Base-by-base conservation (phyloP, 2,113 vertebrate genomes). In the Etheostoma spectabile region DNA sequence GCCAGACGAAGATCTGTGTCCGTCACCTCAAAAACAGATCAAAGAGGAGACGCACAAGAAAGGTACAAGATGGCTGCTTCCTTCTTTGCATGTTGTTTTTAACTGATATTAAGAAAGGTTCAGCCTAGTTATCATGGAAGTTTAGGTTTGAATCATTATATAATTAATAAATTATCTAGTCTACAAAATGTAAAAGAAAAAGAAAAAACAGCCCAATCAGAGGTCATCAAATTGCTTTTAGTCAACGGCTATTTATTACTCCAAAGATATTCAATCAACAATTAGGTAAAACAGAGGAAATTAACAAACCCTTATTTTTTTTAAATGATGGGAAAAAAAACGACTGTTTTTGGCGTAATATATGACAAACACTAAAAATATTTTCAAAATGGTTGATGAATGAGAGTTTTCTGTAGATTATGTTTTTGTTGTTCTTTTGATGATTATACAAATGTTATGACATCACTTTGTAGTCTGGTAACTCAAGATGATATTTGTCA, bases 31-130 rank as follows among this genome's bases (percentile, higher is more conserved):
- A 64, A 99, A 99, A 87, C 97, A 97, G 94, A 95, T 97, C 86
- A 99, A 97, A 95, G 97, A 97, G 92, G 97, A 97, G 88, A 93
- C 92, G 38, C 91, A 95, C 72, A 99, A 97, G 88, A 96, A 95
- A 97, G 98, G 98, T 99, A 66, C 2, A 10, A 15, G 22, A 48
- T 1, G 59, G 21, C 42, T 1, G 22, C 5, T 15, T 49, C 15
- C 11, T 57, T 38, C 10, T 13, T 5, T n/a, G 12, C 12, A 10
- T 35, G 1, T 52, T 7, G 3, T 52, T 60, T 74, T 62, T 13
- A 74, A 57, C 10, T 49, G 22, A 63, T 16, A 46, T 68, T 38
- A 62, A 77, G 38, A 60, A 30, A 56, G 68, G 27, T 33, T 38
- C 57, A n/a, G 19, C 21, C 1, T 8, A 19, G 48, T 51, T 51